Evolutionary conservation across 2,797 vertebrate genomes (phyloP), one percentile per base, ranked within the genome.

Genomic region (Dallia pectoralis): DNA sequence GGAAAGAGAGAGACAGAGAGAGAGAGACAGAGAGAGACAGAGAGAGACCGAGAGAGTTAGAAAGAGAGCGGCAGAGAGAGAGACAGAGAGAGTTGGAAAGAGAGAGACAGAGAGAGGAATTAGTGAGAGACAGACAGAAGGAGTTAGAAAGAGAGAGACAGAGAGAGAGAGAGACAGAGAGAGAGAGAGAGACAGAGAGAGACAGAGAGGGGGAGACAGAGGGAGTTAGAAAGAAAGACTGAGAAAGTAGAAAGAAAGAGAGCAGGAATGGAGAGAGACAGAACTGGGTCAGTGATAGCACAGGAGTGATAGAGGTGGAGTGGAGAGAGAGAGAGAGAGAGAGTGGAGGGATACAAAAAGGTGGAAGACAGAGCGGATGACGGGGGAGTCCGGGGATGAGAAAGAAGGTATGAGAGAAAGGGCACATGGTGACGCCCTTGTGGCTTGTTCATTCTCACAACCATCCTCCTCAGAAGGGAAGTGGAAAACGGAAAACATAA

Each of bases 371-470:
- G n/a, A n/a, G n/a, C n/a, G n/a, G n/a, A n/a, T n/a, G n/a, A n/a
- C n/a, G n/a, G n/a, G n/a, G n/a, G n/a, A n/a, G n/a, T n/a, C n/a
- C n/a, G n/a, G n/a, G n/a, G n/a, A n/a, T n/a, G 32, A 48, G 15
- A 69, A 33, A 53, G 2, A 44, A 3, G 15, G n/a, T 81, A 74
- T 84, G 86, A 86, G 70, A 25, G 27, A 86, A 80, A 8, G 80
- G 70, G 79, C 75, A 69, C 87, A 89, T 90, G 90, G 83, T 44
- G 74, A 80, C 85, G 87, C 90, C 87, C 87, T 85, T 83, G 84
- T 84, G 80, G 84, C 85, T 74, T 84, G 71, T 85, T 59, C 56
- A 33, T n/a, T 72, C 53, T 32, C 9, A 47, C 40, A 4, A 16
- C 40, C 29, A 48, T 59, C 22, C 64, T 63, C 59, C 40, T 59